Conservation (phyloP, 1,140 invertebrate species). For the Panagrolaimus sp. region DNA sequence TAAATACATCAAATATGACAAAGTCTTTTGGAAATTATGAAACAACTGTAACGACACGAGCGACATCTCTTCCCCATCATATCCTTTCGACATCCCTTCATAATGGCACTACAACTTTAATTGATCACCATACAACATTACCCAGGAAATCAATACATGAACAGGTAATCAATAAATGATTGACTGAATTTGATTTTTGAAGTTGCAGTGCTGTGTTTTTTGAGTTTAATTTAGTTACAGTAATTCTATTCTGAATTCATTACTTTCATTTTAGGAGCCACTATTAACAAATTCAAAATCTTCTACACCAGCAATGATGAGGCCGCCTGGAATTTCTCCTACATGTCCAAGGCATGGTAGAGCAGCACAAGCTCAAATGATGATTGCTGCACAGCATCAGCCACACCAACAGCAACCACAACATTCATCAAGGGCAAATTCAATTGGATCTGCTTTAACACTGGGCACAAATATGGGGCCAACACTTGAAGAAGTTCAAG, state of each 20-base stretch:
- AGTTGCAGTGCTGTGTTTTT: background rate
- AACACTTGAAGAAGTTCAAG: slow-evolving; percentile 53
- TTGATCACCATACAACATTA: slow-evolving; percentile 10
- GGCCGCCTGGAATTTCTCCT: slow-evolving; percentile 47
- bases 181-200: background rate
- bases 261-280: slow-evolving; percentile 44
- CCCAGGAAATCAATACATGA: background rate
- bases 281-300: slow-evolving; percentile 48
- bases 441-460: slow-evolving; percentile 8
- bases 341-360: slow-evolving; percentile 55
- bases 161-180: background rate
- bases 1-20: too few relatives aligned
- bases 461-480: slow-evolving; percentile 14
- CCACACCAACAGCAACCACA: too few relatives aligned
- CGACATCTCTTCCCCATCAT: too few relatives aligned
- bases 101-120: background rate
- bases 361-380: slow-evolving; percentile 52
- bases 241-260: background rate
- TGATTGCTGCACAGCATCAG: slow-evolving; percentile 20
- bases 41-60: too few relatives aligned
- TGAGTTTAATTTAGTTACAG: background rate
- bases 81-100: background rate
- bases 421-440: slow-evolving; percentile 24
- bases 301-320: slow-evolving; percentile 40
- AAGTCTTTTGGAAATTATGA: too few relatives aligned